Conservation (phyloP, 2,888 invertebrate species). For the Quadriops clusia region DNA sequence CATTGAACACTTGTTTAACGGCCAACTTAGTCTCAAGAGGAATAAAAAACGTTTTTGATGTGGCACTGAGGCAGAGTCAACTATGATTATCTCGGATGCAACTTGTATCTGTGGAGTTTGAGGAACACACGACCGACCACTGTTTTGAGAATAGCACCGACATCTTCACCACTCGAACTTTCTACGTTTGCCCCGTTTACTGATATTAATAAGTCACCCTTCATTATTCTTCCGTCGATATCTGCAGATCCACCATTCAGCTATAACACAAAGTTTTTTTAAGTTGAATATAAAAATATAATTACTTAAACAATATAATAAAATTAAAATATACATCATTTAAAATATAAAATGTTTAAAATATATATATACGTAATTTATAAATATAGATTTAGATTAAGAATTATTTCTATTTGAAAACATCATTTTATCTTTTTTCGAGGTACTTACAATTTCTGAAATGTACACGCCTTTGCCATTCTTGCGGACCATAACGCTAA, state of each 20-base stretch:
- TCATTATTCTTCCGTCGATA: constrained; percentile 77
- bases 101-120: constrained; percentile 79
- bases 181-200: constrained; percentile 81
- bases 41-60: no score
- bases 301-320: constrained; percentile 15
- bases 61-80: no score
- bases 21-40: no score
- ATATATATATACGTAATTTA: no score
- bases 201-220: constrained; percentile 81
- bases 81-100: constrained; percentile 33
- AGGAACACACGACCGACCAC: constrained; percentile 70
- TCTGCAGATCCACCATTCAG: constrained; percentile 79
- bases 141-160: constrained; percentile 81
- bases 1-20: no score
- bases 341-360: constrained; percentile 5
- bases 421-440: not conserved
- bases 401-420: not conserved
- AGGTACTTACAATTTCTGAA: constrained; percentile 71
- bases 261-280: constrained; percentile 39
- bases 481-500: constrained; percentile 72
- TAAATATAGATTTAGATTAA: not conserved
- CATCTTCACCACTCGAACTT: constrained; percentile 66
- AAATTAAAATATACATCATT: constrained; percentile 6
- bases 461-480: constrained; percentile 77
- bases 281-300: not conserved